These are phyloP conservation scores for Caenorhabditis tropicalis DNA, from an alignment of 1,140 invertebrate genomes.

Conservation along the genomic window DNA sequence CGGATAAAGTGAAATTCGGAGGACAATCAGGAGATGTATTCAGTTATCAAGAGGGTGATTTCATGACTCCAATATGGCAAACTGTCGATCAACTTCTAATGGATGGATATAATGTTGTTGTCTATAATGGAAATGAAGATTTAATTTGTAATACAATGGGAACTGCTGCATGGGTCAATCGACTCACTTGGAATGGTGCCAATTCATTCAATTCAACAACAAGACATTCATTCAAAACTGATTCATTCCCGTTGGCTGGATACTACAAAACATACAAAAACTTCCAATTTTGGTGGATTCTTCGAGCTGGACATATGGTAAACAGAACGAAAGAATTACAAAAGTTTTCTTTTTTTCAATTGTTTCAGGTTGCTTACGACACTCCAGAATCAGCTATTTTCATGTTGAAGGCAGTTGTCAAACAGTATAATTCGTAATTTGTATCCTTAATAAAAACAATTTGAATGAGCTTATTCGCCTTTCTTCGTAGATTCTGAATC, in stretches of 20 bases:
- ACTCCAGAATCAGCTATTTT: slow-evolving; percentile 49
- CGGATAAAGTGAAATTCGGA: slow-evolving; percentile 71
- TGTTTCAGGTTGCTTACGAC: slow-evolving; percentile 54
- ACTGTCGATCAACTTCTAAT: slow-evolving; percentile 71
- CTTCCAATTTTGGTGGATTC: slow-evolving; percentile 71
- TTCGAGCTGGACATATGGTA: slow-evolving; percentile 72
- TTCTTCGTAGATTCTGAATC: no score
- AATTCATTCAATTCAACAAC: slow-evolving; percentile 57
- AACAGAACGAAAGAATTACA: not conserved
- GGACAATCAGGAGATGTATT: slow-evolving; percentile 72
- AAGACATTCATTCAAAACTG: slow-evolving; percentile 58
- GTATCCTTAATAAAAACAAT: not conserved
- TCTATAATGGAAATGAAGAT: slow-evolving; percentile 73
- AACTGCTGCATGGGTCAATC: slow-evolving; percentile 67
- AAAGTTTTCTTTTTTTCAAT: no score
- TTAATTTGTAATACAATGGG: slow-evolving; percentile 72
- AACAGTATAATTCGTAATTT: not conserved
- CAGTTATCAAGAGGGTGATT: slow-evolving; percentile 70
- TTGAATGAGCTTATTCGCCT: no score
- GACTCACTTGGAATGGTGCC: slow-evolving; percentile 61
- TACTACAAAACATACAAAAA: slow-evolving; percentile 68
- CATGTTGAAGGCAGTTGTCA: slow-evolving; percentile 48
- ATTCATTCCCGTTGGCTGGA: slow-evolving; percentile 56
- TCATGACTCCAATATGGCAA: slow-evolving; percentile 72
- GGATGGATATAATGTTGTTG: slow-evolving; percentile 68